phyloP scores from a whole-genome alignment of 2,797 vertebrate species.

The Neostethus bicornis region DNA sequence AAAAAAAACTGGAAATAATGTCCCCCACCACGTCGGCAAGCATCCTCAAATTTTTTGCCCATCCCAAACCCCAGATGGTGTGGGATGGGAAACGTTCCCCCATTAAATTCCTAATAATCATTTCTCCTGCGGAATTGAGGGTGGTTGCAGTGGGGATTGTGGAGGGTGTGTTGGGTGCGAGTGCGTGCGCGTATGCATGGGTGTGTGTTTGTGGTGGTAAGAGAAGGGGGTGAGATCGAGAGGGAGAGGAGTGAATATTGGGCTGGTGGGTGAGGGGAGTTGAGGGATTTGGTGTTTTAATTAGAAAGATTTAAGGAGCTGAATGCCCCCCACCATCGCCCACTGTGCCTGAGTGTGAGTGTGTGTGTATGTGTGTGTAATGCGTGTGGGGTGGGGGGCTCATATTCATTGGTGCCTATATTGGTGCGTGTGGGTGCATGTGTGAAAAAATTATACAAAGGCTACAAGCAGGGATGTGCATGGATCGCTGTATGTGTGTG shows the following conservation, averaged over 20 bases:
- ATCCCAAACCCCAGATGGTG: slow-evolving; percentile 97
- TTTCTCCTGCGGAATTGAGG: slow-evolving; percentile 86
- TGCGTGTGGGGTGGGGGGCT: background rate
- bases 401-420: slow-evolving; percentile 44
- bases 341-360: slow-evolving; percentile 37
- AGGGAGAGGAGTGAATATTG: slow-evolving; percentile 61
- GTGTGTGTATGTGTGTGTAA: slow-evolving; percentile 18
- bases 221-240: slow-evolving; percentile 5
- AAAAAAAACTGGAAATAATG: slow-evolving; percentile 74
- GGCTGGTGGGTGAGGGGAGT: slow-evolving; percentile 78
- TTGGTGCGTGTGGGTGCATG: slow-evolving; percentile 38
- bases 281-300: slow-evolving; percentile 99
- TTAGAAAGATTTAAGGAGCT: slow-evolving; percentile 99
- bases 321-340: slow-evolving; percentile 83
- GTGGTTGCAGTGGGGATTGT: slow-evolving; percentile 58
- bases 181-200: slow-evolving; percentile 24
- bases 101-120: slow-evolving; percentile 99
- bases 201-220: slow-evolving; percentile 29
- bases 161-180: slow-evolving; percentile 53
- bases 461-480: slow-evolving; percentile 20
- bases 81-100: slow-evolving; percentile 94
- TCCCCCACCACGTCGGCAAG: slow-evolving; percentile 68
- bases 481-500: slow-evolving; percentile 33
- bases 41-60: slow-evolving; percentile 91
- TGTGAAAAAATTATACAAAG: slow-evolving; percentile 46